These are phyloP conservation scores for Leucozona laternaria DNA, from an alignment of 2,888 invertebrate genomes.

Conservation along the genomic window DNA sequence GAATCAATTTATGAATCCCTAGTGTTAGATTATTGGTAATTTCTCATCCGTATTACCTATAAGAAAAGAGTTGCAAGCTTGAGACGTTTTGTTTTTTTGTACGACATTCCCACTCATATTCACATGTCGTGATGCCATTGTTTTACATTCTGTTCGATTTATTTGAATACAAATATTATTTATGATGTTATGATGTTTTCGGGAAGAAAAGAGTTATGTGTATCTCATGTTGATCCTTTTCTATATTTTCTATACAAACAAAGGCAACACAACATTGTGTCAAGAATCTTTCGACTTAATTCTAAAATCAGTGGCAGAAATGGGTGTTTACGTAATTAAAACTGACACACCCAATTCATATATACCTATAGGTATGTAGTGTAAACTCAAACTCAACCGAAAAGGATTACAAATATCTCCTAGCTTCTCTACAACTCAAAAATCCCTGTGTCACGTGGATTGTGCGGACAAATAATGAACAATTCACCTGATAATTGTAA, in stretches of 20 bases:
- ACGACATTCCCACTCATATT: slow-evolving; percentile 21
- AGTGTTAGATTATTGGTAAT: slow-evolving; percentile 60
- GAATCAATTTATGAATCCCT: slow-evolving; percentile 54
- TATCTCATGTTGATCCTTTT: neutral
- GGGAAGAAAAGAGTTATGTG: slow-evolving; percentile 1
- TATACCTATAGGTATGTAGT: too few relatives aligned
- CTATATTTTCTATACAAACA: neutral
- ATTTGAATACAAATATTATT: slow-evolving; percentile 33
- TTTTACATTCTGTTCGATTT: slow-evolving; percentile 24
- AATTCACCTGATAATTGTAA: slow-evolving; percentile 74
- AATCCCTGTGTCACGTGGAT: slow-evolving; percentile 38
- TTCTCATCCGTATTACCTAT: slow-evolving; percentile 32
- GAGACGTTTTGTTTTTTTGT: neutral
- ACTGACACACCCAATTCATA: slow-evolving; percentile 48
- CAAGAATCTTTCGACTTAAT: neutral
- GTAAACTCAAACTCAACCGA: neutral
- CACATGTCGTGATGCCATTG: slow-evolving; percentile 35
- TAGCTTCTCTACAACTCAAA: neutral
- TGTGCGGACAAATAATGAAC: slow-evolving; percentile 59
- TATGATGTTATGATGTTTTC: neutral
- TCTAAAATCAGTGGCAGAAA: slow-evolving; percentile 42
- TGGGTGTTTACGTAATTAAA: slow-evolving; percentile 67
- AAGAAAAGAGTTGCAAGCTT: neutral
- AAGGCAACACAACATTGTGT: slow-evolving; percentile 1
- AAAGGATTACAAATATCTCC: slow-evolving; percentile 44